These are phyloP conservation scores for Zoanthus sansibaricus DNA, from an alignment of 92 coral and sea anemone genomes.

Conservation along the genomic window DNA sequence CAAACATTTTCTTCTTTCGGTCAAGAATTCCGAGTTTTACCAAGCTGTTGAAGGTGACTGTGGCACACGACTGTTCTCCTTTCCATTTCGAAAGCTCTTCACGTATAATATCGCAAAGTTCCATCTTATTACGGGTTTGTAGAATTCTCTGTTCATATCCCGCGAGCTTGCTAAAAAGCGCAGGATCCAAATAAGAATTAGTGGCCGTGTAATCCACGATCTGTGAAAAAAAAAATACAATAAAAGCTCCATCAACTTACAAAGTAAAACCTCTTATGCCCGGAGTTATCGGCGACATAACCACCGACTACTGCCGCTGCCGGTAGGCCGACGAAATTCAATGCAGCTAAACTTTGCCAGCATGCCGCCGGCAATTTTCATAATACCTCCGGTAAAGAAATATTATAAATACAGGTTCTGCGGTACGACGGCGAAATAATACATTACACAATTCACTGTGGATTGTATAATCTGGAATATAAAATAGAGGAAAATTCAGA, in stretches of 20 bases:
- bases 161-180: conserved; percentile 64
- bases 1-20: conserved; percentile 59
- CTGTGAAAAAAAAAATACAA: conserved; percentile 8
- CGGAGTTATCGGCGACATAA: too few relatives aligned
- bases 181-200: conserved; percentile 68
- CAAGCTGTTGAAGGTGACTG: conserved; percentile 70
- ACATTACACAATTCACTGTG: too few relatives aligned
- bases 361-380: too few relatives aligned
- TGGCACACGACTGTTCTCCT: conserved; percentile 58
- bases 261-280: too few relatives aligned
- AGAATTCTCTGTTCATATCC: conserved; percentile 52
- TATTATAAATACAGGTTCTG: too few relatives aligned
- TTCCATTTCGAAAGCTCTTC: conserved; percentile 56
- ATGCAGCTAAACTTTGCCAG: too few relatives aligned
- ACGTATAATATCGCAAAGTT: conserved; percentile 53
- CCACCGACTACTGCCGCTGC: too few relatives aligned
- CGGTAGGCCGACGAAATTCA: too few relatives aligned
- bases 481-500: too few relatives aligned
- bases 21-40: conserved; percentile 77
- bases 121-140: conserved; percentile 54
- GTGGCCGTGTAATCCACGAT: conserved; percentile 61
- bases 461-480: too few relatives aligned
- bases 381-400: too few relatives aligned
- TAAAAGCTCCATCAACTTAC: neutral
- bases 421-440: too few relatives aligned